Conservation (phyloP, 2,888 invertebrate species). For the Meganola albula region DNA sequence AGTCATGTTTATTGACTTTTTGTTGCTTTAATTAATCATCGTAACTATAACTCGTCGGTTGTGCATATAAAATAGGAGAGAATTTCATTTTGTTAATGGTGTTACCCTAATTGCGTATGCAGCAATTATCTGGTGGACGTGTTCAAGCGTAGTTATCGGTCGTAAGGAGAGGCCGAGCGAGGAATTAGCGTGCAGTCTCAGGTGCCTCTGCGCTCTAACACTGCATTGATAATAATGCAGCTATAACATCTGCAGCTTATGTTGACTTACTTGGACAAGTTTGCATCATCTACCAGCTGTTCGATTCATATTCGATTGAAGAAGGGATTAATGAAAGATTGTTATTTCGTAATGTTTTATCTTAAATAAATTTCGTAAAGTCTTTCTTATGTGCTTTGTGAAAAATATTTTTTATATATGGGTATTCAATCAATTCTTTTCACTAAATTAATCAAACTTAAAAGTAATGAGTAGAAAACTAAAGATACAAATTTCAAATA, state of each 20-base stretch:
- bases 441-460: no score
- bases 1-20: slow-evolving; percentile 53
- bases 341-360: no score
- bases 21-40: slow-evolving; percentile 58
- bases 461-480: no score
- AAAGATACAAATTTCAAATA: no score
- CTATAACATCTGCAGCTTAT: slow-evolving; percentile 19
- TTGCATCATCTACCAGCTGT: no score
- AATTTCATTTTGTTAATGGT: slow-evolving; percentile 42
- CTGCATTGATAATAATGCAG: slow-evolving; percentile 25
- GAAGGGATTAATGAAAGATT: no score
- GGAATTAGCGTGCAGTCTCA: slow-evolving; percentile 46
- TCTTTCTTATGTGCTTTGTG: no score
- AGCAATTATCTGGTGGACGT: slow-evolving; percentile 54
- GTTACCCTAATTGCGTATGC: slow-evolving; percentile 56
- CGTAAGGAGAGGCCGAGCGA: slow-evolving; percentile 39
- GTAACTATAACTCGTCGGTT: slow-evolving; percentile 21
- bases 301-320: no score
- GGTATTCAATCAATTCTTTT: no score
- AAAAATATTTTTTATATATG: no score
- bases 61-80: slow-evolving; percentile 26
- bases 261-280: slow-evolving; percentile 13
- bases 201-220: slow-evolving; percentile 33
- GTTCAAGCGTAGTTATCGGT: slow-evolving; percentile 46
- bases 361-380: no score